Conservation (phyloP, 2,113 vertebrate genomes). For the Otus sunia region DNA sequence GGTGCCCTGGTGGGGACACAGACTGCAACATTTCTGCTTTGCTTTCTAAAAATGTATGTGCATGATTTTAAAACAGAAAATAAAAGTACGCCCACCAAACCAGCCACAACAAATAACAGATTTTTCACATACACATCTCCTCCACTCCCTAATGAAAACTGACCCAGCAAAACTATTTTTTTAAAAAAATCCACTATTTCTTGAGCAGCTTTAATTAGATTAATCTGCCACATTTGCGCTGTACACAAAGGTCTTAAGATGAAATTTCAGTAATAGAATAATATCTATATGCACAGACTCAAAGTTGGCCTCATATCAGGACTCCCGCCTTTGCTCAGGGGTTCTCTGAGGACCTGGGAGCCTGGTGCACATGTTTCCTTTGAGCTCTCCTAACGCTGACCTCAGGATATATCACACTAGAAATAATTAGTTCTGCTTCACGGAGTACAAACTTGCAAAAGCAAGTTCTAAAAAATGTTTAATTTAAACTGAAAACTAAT, state of each 20-base stretch:
- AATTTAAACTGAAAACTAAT: not conserved
- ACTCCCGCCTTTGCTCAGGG: not conserved
- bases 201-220: not conserved
- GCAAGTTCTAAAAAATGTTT: not conserved
- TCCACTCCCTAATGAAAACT: conserved; percentile 11
- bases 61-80: not conserved
- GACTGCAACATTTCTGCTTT: not conserved
- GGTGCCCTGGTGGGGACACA: not conserved
- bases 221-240: not conserved
- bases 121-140: not conserved
- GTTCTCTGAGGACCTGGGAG: not conserved
- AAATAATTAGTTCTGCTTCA: not conserved
- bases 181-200: not conserved
- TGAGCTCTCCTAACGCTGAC: not conserved
- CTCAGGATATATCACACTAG: not conserved
- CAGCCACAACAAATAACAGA: not conserved
- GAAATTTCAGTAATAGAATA: not conserved
- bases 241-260: not conserved
- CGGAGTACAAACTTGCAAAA: not conserved
- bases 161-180: not conserved
- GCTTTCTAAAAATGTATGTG: not conserved
- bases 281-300: not conserved
- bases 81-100: not conserved
- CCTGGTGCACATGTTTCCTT: accelerated
- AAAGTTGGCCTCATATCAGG: not conserved